phyloP scores from a whole-genome alignment of 2,888 invertebrate genomes.

The Cephus nigrinus region DNA sequence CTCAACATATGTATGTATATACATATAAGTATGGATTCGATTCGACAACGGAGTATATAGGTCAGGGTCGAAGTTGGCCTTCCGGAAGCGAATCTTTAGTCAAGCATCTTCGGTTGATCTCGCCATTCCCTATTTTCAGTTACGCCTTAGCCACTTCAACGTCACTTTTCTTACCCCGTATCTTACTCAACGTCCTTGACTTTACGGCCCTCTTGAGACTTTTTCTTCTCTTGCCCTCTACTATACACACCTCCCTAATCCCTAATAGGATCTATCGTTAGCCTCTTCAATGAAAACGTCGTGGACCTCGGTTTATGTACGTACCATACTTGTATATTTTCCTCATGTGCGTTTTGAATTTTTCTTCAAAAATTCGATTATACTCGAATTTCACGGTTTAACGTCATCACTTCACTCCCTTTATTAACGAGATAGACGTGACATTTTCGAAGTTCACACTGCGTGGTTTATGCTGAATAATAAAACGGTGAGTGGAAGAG shows the following conservation, averaged over 20 bases:
- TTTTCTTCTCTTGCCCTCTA: background rate
- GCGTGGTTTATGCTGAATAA: background rate
- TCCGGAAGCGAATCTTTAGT: slow-evolving; percentile 1
- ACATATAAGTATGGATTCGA: background rate
- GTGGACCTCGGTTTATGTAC: background rate
- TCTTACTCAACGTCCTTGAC: background rate
- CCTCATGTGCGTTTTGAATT: background rate
- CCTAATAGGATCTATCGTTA: slow-evolving; percentile 5
- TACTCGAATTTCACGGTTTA: background rate
- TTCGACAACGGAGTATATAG: background rate
- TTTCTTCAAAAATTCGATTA: background rate
- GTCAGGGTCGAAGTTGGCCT: background rate
- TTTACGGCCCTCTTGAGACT: background rate
- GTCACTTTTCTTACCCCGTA: background rate
- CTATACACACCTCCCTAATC: background rate
- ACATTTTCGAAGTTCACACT: background rate
- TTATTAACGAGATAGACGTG: background rate
- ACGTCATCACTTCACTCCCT: background rate
- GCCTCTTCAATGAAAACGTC: background rate
- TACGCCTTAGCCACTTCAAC: background rate
- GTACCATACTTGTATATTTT: background rate
- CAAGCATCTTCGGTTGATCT: background rate
- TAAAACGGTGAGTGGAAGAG: background rate
- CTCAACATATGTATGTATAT: background rate
- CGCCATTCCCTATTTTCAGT: background rate